A percentile compares a stretch with the other conserved stretches of the same genome.
These are phyloP conservation scores for Sebastes glaucus DNA, from an alignment of 2,797 vertebrate genomes.

Conservation along the genomic window DNA sequence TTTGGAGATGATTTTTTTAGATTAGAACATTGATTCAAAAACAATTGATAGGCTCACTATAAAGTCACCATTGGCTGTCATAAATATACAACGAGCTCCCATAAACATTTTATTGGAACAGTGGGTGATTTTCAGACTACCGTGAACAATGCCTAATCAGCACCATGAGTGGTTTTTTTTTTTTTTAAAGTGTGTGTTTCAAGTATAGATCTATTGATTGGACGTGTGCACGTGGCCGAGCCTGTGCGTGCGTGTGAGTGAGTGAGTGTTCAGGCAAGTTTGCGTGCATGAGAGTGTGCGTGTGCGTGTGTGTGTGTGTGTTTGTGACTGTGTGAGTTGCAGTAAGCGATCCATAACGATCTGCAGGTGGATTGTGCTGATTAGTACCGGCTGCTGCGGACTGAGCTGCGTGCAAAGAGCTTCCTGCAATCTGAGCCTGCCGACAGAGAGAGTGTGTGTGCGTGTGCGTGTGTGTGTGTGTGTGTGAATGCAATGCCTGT, in stretches of 20 bases:
- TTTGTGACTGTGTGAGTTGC: constrained; percentile 56
- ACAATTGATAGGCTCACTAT: not conserved
- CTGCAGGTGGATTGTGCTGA: constrained; percentile 85
- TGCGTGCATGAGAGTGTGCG: not conserved
- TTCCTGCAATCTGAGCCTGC: constrained; percentile 85
- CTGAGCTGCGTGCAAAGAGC: constrained; percentile 85
- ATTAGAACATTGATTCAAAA: constrained; percentile 18
- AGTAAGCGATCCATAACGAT: constrained; percentile 85
- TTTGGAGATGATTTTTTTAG: constrained; percentile 3
- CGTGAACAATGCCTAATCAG: not conserved
- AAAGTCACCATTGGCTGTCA: not conserved
- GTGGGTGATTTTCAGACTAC: not conserved
- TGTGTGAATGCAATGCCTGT: not conserved
- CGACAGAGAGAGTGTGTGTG: constrained; percentile 25
- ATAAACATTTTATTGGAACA: not conserved
- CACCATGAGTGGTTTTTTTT: not conserved
- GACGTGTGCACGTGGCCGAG: constrained; percentile 13
- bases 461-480: constrained; percentile 6
- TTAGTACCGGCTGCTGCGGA: constrained; percentile 86
- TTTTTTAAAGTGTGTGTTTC: not conserved
- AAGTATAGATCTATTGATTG: constrained; percentile 35
- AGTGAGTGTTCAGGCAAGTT: constrained; percentile 1
- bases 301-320: not conserved
- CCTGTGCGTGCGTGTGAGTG: constrained; percentile 7
- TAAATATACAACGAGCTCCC: not conserved